A percentile compares a stretch with the other conserved stretches of the same genome.
These are phyloP conservation scores for Diplodus sargus DNA, from an alignment of 2,797 vertebrate species.

Conservation along the genomic window DNA sequence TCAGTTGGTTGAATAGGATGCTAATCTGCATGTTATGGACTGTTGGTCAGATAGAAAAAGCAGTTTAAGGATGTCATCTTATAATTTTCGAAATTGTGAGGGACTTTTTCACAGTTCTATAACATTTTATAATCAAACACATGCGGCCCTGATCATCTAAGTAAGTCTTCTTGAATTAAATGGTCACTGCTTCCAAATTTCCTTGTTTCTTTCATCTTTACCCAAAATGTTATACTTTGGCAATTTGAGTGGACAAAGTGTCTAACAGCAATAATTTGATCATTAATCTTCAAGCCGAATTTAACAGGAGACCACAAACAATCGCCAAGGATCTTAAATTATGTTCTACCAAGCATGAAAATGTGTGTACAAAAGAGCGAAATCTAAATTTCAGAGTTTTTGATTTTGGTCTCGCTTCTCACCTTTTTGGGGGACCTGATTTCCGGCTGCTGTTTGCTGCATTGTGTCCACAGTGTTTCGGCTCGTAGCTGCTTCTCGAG, in stretches of 20 bases:
- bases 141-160: not conserved
- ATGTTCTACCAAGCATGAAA: fast-evolving
- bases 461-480: conserved; percentile 14
- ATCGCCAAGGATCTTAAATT: fast-evolving
- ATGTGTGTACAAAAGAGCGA: fast-evolving
- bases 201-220: not conserved
- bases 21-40: not conserved
- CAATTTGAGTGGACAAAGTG: not conserved
- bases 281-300: not conserved
- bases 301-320: not conserved
- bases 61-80: not conserved
- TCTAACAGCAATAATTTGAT: not conserved
- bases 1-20: too few relatives aligned
- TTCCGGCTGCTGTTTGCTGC: conserved; percentile 3
- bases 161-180: not conserved
- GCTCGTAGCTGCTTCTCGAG: conserved; percentile 44
- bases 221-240: not conserved
- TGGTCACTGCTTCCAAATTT: not conserved
- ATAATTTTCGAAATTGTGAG: not conserved
- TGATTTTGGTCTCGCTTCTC: conserved; percentile 13
- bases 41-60: not conserved
- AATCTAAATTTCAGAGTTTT: not conserved
- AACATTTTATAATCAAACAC: not conserved
- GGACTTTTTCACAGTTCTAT: not conserved
- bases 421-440: conserved; percentile 41